Conservation (phyloP, 2,797 vertebrate species). For the Oreortyx pictus region DNA sequence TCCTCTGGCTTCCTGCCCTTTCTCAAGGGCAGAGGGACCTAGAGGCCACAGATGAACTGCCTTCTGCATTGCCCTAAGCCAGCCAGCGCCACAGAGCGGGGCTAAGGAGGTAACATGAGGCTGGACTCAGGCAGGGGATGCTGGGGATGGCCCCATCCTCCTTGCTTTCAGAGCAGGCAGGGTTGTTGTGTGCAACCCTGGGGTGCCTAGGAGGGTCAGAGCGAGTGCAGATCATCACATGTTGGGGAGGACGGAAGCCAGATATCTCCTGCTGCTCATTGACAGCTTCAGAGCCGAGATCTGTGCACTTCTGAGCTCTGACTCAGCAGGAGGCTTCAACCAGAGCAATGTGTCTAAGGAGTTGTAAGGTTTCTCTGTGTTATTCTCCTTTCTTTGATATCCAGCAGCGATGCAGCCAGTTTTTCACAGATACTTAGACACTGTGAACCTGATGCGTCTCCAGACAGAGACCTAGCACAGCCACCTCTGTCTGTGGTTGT, state of each 20-base stretch:
- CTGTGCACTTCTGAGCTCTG: neutral
- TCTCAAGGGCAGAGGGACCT: neutral
- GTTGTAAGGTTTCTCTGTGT: neutral
- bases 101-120: neutral
- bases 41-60: neutral
- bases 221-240: fast-evolving
- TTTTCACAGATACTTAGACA: neutral
- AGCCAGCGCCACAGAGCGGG: neutral
- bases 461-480: neutral
- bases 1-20: neutral
- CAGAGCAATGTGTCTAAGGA: neutral
- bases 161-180: neutral
- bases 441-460: neutral
- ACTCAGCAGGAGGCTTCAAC: neutral
- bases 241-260: fast-evolving
- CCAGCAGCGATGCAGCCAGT: no score
- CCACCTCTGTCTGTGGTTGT: neutral
- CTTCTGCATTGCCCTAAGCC: neutral
- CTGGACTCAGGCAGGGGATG: neutral
- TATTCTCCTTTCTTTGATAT: neutral
- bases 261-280: fast-evolving
- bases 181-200: fast-evolving
- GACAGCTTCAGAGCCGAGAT: neutral
- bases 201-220: fast-evolving
- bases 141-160: neutral